A percentile compares a stretch with the other conserved stretches of the same genome.
Conservation (phyloP, 2,888 invertebrate genomes). For the Mongoloraphidia duomilia region DNA sequence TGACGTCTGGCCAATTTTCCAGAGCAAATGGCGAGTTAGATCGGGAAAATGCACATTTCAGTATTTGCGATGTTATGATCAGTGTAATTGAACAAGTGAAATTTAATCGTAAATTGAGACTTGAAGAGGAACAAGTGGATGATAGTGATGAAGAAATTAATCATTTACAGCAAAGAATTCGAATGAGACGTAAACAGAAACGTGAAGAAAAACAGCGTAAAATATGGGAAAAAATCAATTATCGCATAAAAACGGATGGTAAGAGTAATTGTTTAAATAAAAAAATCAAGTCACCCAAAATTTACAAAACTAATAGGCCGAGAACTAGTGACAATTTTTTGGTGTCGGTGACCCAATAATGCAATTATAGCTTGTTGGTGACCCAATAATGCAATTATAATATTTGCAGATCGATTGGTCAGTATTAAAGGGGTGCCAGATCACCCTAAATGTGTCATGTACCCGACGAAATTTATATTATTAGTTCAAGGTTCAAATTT, state of each 20-base stretch:
- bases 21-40: slow-evolving; percentile 62
- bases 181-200: slow-evolving; percentile 39
- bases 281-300: slow-evolving; percentile 19
- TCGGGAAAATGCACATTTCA: slow-evolving; percentile 76
- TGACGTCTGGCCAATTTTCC: slow-evolving; percentile 55
- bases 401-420: too few relatives aligned
- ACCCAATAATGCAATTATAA: too few relatives aligned
- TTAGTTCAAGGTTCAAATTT: too few relatives aligned
- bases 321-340: too few relatives aligned
- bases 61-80: slow-evolving; percentile 70
- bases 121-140: slow-evolving; percentile 34
- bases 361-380: too few relatives aligned
- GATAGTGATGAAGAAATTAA: slow-evolving; percentile 54
- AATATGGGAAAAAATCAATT: too few relatives aligned
- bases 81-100: slow-evolving; percentile 64
- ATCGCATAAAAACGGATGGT: too few relatives aligned
- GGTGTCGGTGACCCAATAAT: too few relatives aligned
- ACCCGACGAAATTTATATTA: too few relatives aligned
- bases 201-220: slow-evolving; percentile 26
- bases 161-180: slow-evolving; percentile 45
- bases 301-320: too few relatives aligned
- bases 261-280: slow-evolving; percentile 15
- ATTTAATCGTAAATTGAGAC: slow-evolving; percentile 37
- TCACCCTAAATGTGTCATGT: too few relatives aligned
- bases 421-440: too few relatives aligned